Conservation (phyloP, 2,797 vertebrate genomes). For the Vespertilio murinus region DNA sequence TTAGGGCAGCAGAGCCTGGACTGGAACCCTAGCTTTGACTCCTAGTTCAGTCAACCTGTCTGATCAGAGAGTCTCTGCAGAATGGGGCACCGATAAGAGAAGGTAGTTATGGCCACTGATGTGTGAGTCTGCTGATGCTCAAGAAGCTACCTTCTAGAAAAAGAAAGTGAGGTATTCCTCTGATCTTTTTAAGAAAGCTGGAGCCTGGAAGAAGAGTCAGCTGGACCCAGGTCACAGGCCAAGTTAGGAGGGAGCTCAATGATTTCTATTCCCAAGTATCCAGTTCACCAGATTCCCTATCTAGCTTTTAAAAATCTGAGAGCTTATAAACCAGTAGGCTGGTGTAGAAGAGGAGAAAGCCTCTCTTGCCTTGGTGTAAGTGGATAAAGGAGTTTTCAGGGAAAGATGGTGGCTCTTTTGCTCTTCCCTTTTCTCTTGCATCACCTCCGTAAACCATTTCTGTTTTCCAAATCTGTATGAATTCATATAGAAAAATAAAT, state of each 20-base stretch:
- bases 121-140: background rate
- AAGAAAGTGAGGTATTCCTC: background rate
- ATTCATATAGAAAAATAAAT: background rate
- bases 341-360: background rate
- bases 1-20: background rate
- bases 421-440: background rate
- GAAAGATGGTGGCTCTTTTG: background rate
- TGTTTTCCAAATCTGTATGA: conserved; percentile 3
- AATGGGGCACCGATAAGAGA: background rate
- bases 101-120: background rate
- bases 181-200: background rate
- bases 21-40: background rate
- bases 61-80: background rate
- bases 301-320: background rate
- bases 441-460: background rate
- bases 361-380: background rate
- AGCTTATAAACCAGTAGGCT: background rate
- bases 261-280: background rate
- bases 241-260: background rate
- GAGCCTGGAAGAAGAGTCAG: background rate
- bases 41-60: background rate
- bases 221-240: background rate
- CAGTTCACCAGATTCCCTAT: background rate
- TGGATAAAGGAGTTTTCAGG: background rate
- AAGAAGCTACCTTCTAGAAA: background rate